Evolutionary conservation across 1,140 invertebrate species (phyloP).

Genomic region (Listronotus bonariensis): DNA sequence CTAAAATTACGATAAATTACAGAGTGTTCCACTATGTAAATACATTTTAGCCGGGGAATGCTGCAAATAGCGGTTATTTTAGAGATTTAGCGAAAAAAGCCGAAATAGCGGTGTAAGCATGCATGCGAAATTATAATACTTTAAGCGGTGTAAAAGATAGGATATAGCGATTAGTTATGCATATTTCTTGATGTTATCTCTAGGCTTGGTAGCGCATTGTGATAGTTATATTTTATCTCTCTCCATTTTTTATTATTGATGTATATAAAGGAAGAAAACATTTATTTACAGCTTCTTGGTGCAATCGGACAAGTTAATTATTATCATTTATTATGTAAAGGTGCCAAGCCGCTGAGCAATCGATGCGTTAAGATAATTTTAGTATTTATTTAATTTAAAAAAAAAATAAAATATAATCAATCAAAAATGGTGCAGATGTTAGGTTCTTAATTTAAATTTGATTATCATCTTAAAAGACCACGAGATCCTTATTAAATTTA

Average conservation of each 20-base stretch:
- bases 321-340: too few relatives aligned
- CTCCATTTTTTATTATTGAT: slow-evolving; percentile 2
- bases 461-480: too few relatives aligned
- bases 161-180: slow-evolving; percentile 16
- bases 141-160: slow-evolving; percentile 11
- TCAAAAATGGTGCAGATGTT: too few relatives aligned
- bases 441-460: too few relatives aligned
- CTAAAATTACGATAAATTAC: slow-evolving; percentile 10
- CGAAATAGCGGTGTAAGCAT: slow-evolving; percentile 17
- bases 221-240: slow-evolving; percentile 6
- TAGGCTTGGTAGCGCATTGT: slow-evolving; percentile 12
- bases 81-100: slow-evolving; percentile 2
- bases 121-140: slow-evolving; percentile 21
- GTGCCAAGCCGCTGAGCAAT: too few relatives aligned
- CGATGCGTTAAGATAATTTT: too few relatives aligned
- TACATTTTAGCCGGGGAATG: slow-evolving; percentile 7
- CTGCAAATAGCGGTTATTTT: slow-evolving; percentile 12
- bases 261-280: background rate
- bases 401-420: too few relatives aligned
- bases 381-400: too few relatives aligned
- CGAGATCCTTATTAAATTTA: too few relatives aligned
- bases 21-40: slow-evolving; percentile 7
- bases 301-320: too few relatives aligned
- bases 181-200: slow-evolving; percentile 12
- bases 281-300: background rate